Evolutionary conservation across 2,797 vertebrate species (phyloP).

Genomic region (Aphelocoma californica): DNA sequence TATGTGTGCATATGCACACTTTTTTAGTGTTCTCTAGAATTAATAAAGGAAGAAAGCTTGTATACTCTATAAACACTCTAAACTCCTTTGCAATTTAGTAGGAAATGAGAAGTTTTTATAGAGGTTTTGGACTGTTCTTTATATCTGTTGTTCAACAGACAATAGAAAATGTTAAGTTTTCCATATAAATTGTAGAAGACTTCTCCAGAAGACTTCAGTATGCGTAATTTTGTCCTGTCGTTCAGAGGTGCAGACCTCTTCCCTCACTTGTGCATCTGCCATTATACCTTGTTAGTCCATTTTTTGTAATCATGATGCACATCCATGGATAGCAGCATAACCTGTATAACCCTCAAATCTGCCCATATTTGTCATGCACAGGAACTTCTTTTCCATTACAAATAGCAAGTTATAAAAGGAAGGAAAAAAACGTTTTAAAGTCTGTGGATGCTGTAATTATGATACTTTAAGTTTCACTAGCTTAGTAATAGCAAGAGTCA

Average conservation of each 20-base stretch:
- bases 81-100: slow-evolving; percentile 1
- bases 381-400: slow-evolving; percentile 22
- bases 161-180: background rate
- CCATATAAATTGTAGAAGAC: background rate
- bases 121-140: background rate
- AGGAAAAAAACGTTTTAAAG: background rate
- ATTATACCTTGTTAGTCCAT: background rate
- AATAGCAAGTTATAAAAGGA: slow-evolving; percentile 2
- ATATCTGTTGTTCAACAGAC: background rate
- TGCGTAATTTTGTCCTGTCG: background rate
- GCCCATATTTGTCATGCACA: background rate
- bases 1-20: background rate
- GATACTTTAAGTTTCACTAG: slow-evolving; percentile 43
- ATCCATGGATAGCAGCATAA: background rate
- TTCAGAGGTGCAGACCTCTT: background rate
- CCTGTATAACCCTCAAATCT: background rate
- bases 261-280: background rate
- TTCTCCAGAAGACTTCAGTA: background rate
- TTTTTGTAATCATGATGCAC: background rate
- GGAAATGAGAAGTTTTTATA: slow-evolving; percentile 14
- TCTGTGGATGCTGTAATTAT: slow-evolving; percentile 27
- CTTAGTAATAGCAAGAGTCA: slow-evolving; percentile 54
- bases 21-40: background rate
- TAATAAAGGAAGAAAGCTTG: background rate
- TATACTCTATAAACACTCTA: background rate